Conservation (phyloP, 92 coral and sea anemone species). For the Porites cylindrica region DNA sequence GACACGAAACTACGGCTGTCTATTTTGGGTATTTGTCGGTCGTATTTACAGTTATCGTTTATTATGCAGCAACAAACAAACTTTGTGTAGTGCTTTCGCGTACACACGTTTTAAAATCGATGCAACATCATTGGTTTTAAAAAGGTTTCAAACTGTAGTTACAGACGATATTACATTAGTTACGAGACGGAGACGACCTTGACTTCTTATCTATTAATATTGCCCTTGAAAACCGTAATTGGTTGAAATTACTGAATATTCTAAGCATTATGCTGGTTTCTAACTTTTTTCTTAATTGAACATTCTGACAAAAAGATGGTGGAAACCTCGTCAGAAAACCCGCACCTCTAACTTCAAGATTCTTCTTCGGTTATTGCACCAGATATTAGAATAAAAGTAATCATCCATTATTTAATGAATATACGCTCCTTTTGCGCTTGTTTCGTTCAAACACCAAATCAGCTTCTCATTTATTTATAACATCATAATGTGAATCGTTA, state of each 20-base stretch:
- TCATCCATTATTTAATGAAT: neutral
- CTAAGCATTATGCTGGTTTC: neutral
- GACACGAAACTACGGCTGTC: too few relatives aligned
- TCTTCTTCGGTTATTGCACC: too few relatives aligned
- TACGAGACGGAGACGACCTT: neutral
- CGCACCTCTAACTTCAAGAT: too few relatives aligned
- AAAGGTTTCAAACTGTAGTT: neutral
- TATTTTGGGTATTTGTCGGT: too few relatives aligned
- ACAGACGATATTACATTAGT: neutral
- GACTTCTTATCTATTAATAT: conserved; percentile 8
- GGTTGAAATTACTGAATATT: neutral
- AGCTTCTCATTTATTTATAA: neutral
- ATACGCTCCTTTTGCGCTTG: neutral
- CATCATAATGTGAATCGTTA: neutral
- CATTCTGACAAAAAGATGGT: neutral
- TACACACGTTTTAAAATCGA: too few relatives aligned
- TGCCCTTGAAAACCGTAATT: neutral
- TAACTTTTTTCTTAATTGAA: neutral
- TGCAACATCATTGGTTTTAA: neutral
- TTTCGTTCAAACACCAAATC: neutral
- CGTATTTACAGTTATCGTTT: too few relatives aligned
- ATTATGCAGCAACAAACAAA: too few relatives aligned
- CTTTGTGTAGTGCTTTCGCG: too few relatives aligned
- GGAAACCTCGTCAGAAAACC: too few relatives aligned
- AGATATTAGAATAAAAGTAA: neutral